Evolutionary conservation across 2,113 vertebrate genomes (phyloP).

Genomic region (Xiphorhynchus elegans): DNA sequence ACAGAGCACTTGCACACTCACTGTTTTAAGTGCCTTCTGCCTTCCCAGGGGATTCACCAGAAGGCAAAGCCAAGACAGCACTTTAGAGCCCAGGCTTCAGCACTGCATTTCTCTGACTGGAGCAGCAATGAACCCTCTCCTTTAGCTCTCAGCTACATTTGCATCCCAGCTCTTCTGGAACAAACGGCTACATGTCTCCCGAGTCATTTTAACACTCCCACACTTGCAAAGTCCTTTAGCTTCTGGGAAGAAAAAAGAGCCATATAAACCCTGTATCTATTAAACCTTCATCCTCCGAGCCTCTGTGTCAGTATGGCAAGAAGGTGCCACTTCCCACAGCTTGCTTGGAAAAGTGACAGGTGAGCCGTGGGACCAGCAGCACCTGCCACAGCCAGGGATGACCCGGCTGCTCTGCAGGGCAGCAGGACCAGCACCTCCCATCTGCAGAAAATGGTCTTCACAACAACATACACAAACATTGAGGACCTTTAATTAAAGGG

Average conservation of each 20-base stretch:
- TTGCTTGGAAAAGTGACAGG: neutral
- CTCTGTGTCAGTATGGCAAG: neutral
- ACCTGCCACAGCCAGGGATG: neutral
- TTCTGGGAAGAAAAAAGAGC: neutral
- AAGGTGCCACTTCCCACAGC: neutral
- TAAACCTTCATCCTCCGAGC: neutral
- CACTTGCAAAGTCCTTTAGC: slow-evolving; percentile 3
- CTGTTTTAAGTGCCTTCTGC: neutral
- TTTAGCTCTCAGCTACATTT: neutral
- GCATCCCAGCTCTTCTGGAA: neutral
- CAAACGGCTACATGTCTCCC: neutral
- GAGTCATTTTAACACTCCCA: neutral
- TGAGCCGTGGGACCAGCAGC: neutral
- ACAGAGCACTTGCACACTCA: neutral
- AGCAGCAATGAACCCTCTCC: neutral
- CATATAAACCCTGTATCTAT: slow-evolving; percentile 2
- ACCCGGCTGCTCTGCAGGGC: neutral
- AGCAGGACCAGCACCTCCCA: neutral
- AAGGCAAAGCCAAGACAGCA: neutral
- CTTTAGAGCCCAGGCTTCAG: neutral
- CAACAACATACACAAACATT: neutral
- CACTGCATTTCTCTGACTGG: neutral
- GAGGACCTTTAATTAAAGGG: neutral
- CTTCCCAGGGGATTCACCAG: neutral
- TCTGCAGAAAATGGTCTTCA: neutral